These are phyloP conservation scores for Perizoma flavofasciatum DNA, from an alignment of 2,888 invertebrate species.

Conservation along the genomic window DNA sequence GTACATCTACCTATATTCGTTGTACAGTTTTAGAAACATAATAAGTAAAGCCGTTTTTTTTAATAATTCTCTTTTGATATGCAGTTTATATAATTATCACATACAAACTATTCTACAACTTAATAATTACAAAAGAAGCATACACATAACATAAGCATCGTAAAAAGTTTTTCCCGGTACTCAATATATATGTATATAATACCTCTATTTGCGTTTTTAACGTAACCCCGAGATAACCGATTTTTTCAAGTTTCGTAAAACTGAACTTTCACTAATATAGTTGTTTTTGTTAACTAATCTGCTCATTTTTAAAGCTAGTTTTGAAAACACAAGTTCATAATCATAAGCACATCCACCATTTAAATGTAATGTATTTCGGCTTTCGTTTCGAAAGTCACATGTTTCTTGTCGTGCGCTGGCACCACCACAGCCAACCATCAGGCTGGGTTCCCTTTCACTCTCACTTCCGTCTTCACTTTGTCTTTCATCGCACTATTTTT, in stretches of 20 bases:
- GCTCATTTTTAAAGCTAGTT: too few relatives aligned
- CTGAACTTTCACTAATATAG: background rate
- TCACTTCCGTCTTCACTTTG: conserved; percentile 45
- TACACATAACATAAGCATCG: too few relatives aligned
- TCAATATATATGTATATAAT: too few relatives aligned
- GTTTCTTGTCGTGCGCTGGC: conserved; percentile 70
- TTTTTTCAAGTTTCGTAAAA: background rate
- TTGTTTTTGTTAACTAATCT: background rate
- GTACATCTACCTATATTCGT: conserved; percentile 8
- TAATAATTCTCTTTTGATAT: background rate
- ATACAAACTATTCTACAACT: background rate
- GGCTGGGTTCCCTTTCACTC: conserved; percentile 51
- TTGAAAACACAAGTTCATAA: too few relatives aligned
- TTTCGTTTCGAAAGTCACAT: conserved; percentile 76
- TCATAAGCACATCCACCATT: conserved; percentile 25
- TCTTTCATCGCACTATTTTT: conserved; percentile 43
- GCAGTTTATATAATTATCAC: background rate
- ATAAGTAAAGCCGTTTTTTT: background rate
- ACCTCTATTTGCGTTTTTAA: too few relatives aligned
- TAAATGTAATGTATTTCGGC: conserved; percentile 76
- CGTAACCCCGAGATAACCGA: too few relatives aligned
- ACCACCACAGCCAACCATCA: conserved; percentile 78
- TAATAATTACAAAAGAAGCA: background rate
- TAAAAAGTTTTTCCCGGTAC: too few relatives aligned
- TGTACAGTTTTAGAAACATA: conserved; percentile 10